Base-by-base conservation (phyloP, 2,888 invertebrate genomes). In the Epirrhoe tristata region DNA sequence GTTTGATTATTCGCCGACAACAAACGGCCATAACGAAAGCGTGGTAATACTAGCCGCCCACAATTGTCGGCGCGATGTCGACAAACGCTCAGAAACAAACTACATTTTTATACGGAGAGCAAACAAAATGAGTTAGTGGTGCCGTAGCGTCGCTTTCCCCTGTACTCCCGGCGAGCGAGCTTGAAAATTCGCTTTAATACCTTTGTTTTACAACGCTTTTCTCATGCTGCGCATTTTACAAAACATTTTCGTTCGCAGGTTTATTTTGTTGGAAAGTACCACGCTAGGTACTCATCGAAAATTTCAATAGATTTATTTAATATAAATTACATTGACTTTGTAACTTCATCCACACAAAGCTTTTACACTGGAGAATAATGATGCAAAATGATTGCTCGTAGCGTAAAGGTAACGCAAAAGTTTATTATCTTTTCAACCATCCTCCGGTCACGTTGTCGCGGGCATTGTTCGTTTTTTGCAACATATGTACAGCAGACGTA, bases 121-220 rank as follows among this genome's bases (percentile, higher is more conserved):
- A 89, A 91, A 92, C 88, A 88, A 89, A 91, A 90, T 89, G 87
- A 90, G 88, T 89, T 90, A 89, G 87, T 82, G 83, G 83, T 85
- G 85, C 86, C 82, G 87, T 83, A 86, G 84, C 87, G 85, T 84
- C 87, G 88, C 86, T 88, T 87, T 86, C 82, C 84, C 82, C 84
- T 81, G 83, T 87, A 84, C 87, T 85, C 80, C 83, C 82, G 72
- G 79, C 83, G 82, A 85, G 80, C 82, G 83, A 87, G 91, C 90
- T 89, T 84, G 86, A 87, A 91, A 90, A 91, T 91, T 91, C 87
- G 85, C 88, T 91, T 91, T 91, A 91, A 92, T 90, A 90, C 89
- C 90, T 89, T 91, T 91, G 90, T 91, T 91, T 89, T 87, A 88
- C 89, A 90, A 81, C 85, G 88, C 87, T 90, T 87, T 90, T 86